Evolutionary conservation across 2,888 invertebrate species (phyloP), one percentile per base, ranked within the genome.

Genomic region (Chaitophorus viminalis): DNA sequence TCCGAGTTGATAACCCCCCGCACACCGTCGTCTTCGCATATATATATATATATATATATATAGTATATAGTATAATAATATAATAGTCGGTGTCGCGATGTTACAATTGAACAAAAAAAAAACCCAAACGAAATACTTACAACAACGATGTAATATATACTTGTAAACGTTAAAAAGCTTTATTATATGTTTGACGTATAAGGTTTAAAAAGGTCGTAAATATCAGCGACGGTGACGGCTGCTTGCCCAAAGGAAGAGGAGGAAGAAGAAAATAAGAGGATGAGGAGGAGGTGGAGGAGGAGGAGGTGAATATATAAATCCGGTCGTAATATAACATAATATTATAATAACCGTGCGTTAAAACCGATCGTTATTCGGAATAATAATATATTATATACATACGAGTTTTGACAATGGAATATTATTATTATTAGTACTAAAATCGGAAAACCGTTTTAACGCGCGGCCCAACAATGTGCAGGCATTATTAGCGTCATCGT

Each of bases 161-260:
- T 74, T 74, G 25, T 39, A 39, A 76, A 83, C 83, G 75, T 74
- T 75, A 83, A 83, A 83, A 83, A 75, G 83, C 83, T 83, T 83
- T 83, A 83, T 75, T 74, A 75, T 82, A 82, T 25, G 60, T 68
- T 83, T 75, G 83, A 83, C 74, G 83, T 39, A 83, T 74, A 54
- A 83, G 83, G 83, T 76, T 75, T 65, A 39, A 76, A 29, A 52
- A n/a, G 46, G 39, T 74, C 75, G 83, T 83, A 83, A 83, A 78
- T 77, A 77, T 85, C 68, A 36, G 14, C 36, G 36, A 21, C 74
- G 54, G 46, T 25, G 21, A 25, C 60, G 25, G 46, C 54, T 9
- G 60, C 14, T 1, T 33, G 60, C 11, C 3, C 25, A 1, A 25
- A n/a, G 52, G 31, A 39, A 2, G 39, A 65, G 82, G 14, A 74